Conservation (phyloP, 64 coral and sea anemone genomes). For the Platygyra sinensis region DNA sequence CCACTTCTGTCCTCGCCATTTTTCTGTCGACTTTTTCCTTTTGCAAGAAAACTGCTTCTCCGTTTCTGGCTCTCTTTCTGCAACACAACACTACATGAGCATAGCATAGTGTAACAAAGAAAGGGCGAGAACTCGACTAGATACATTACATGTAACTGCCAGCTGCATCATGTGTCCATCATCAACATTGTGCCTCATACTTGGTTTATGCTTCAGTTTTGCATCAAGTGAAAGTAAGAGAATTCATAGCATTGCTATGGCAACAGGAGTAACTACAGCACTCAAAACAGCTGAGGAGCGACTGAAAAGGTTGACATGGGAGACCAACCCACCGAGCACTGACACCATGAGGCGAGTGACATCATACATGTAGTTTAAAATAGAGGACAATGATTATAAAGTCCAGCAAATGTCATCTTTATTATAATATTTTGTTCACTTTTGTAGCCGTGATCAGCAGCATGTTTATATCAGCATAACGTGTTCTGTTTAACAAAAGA, state of each 20-base stretch:
- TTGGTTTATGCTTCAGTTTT: conserved; percentile 35
- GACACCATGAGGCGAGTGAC: conserved; percentile 56
- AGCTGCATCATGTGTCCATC: neutral
- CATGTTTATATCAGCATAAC: too few relatives aligned
- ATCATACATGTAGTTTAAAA: neutral
- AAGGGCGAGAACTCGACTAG: too few relatives aligned
- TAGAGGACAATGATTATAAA: neutral
- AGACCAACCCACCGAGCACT: conserved; percentile 47
- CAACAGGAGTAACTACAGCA: conserved; percentile 54
- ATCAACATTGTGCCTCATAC: neutral
- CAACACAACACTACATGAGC: too few relatives aligned
- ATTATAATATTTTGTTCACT: too few relatives aligned
- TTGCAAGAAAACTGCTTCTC: too few relatives aligned
- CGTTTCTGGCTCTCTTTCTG: too few relatives aligned
- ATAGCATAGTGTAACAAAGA: too few relatives aligned
- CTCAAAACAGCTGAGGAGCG: conserved; percentile 63
- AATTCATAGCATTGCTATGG: conserved; percentile 71
- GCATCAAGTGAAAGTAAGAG: conserved; percentile 81
- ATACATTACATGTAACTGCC: neutral
- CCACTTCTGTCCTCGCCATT: too few relatives aligned
- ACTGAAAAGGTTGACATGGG: conserved; percentile 14
- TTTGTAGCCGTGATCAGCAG: too few relatives aligned
- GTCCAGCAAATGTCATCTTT: too few relatives aligned
- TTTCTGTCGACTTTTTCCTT: too few relatives aligned
- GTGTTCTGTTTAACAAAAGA: too few relatives aligned